These are phyloP conservation scores for Rhodinocichla rosea DNA, from an alignment of 2,113 vertebrate genomes.

Conservation along the genomic window DNA sequence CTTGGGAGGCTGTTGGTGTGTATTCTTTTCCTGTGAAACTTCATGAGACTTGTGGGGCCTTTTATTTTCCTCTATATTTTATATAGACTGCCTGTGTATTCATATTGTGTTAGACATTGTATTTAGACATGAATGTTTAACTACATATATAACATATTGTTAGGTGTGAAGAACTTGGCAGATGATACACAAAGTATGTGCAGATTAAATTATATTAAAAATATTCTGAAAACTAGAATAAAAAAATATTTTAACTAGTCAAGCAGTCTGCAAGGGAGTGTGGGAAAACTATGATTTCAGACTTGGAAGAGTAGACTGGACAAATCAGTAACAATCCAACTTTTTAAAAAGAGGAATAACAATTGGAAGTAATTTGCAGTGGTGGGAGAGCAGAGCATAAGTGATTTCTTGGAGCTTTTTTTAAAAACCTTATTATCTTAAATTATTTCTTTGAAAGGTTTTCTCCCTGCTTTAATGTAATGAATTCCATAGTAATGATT, in stretches of 20 bases:
- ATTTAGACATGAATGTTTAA: conserved; percentile 34
- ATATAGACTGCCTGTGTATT: conserved; percentile 46
- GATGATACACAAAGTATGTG: conserved; percentile 46
- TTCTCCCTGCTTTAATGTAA: not conserved
- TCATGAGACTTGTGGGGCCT: conserved; percentile 50
- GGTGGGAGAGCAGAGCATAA: not conserved
- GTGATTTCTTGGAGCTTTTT: not conserved
- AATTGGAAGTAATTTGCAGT: not conserved
- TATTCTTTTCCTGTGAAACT: conserved; percentile 54
- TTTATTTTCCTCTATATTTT: conserved; percentile 55
- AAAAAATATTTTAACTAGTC: conserved; percentile 12
- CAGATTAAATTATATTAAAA: conserved; percentile 56
- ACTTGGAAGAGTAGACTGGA: conserved; percentile 15
- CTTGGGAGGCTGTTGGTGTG: not conserved
- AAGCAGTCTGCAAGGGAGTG: not conserved
- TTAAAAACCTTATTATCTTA: not conserved
- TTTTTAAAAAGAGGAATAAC: not conserved
- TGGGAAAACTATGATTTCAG: not conserved
- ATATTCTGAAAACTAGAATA: conserved; percentile 15
- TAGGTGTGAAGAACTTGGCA: not conserved
- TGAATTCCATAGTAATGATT: conserved; percentile 40
- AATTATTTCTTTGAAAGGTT: conserved; percentile 18
- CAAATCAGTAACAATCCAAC: not conserved
- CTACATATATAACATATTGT: not conserved
- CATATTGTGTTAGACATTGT: not conserved